Evolutionary conservation across 2,113 vertebrate genomes (phyloP), one percentile per base, ranked within the genome.

Genomic region (Plecturocebus donacophilus): DNA sequence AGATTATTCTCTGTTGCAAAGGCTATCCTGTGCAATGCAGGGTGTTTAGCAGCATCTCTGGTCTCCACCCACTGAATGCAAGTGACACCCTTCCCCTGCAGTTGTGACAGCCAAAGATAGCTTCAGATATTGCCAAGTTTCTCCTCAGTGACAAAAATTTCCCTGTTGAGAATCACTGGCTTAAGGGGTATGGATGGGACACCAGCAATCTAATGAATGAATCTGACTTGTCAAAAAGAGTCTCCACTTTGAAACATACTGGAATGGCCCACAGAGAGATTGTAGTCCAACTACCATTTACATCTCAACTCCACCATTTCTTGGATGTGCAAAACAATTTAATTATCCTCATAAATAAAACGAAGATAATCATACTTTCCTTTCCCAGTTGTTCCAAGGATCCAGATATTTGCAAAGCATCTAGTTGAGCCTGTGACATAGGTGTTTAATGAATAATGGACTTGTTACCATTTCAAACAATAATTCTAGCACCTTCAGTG

Each of bases 91-190:
- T 61, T 11, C 8, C 47, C 8, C 11, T 2, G 16, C 32, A 90
- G 54, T 42, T 80, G 27, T 84, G 32, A 64, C 40, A 92, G 54
- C 32, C 25, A 35, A 49, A 90, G 77, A 40, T 47, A 56, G 42
- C 58, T 95, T 52, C 27, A 91, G 40, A 58, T 12, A 90, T 92
- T 93, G 20, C 49, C 32, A 14, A 80, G 92, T 94, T 16, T 94
- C 49, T 16, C 11, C n/a, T 81, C 64, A 19, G 27, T 40, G 66
- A 3, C 27, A 86, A 87, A 71, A 27, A 71, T 17, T 86, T 30
- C 32, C 68, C 3, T 2, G 1, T 42, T 66, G 30, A 71, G 58
- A 86, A 47, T 6, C 54, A 30, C 47, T 80, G 47, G n/a, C 54
- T 40, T 92, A 56, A 40, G 54, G 87, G 32, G 82, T 52, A 45